These are phyloP conservation scores for Nemotelus pantherinus DNA, from an alignment of 2,888 invertebrate species.

Conservation along the genomic window DNA sequence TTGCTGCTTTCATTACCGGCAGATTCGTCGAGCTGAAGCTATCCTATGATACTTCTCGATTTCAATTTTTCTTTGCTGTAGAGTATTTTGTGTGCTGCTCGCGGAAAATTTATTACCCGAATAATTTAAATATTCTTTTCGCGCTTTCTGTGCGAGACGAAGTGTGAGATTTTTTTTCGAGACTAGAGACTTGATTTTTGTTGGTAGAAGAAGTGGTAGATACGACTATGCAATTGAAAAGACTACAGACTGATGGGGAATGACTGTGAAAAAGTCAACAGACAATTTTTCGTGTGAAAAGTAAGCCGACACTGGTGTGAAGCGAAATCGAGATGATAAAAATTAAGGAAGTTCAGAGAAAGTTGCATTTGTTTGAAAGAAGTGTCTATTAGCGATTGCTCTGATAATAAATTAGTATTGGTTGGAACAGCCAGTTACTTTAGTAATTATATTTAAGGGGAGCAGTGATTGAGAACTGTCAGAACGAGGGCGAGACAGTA, in stretches of 20 bases:
- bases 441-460: no score
- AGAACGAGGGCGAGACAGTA: no score
- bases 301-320: neutral
- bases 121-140: conserved; percentile 48
- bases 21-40: neutral
- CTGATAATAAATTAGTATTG: no score
- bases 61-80: conserved; percentile 6
- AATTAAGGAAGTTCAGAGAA: neutral
- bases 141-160: conserved; percentile 12
- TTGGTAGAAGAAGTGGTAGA: neutral
- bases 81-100: conserved; percentile 31
- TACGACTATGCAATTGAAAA: neutral
- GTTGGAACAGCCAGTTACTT: no score
- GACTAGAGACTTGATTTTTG: neutral
- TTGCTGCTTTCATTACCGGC: neutral
- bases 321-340: conserved; percentile 30
- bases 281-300: neutral
- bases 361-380: conserved; percentile 7
- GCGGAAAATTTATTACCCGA: conserved; percentile 50
- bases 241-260: neutral
- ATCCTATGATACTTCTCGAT: conserved; percentile 21
- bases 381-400: no score
- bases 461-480: no score
- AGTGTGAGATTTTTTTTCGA: conserved; percentile 3
- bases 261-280: neutral